Evolutionary conservation across 2,888 invertebrate genomes (phyloP), one percentile per base, ranked within the genome.

Genomic region (Philopedon plagiatum): DNA sequence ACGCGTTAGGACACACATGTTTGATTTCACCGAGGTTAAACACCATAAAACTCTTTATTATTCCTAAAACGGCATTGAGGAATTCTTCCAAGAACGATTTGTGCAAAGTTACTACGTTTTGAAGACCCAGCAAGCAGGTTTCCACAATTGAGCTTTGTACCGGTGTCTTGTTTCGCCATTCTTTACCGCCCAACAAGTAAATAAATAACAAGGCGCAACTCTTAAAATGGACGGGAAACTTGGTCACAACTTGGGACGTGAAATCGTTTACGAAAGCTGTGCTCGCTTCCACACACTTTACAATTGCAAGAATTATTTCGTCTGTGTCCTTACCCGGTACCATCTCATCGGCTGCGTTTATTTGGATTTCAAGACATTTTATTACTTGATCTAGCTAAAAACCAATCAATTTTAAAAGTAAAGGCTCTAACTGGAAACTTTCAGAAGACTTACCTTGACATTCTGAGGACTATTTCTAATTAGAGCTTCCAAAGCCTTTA

Each of bases 61-160:
- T 85, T 0, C 92, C 91, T 71, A 92, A 85, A 8, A 90, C 81
- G 75, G 89, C 87, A 26, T 89, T 88, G 5, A 86, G 74, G 60
- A 86, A 80, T 26, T 80, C 76, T 18, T 80, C 78, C 0, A 84
- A 79, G 75, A 83, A 86, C 1, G 81, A 79, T 3, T 79, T 71
- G 76, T 83, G 79, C 39, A 82, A 78, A 0, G 74, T 54, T 5
- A 84, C 75, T 9, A 88, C 81, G 76, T 84, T 84, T 76, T 85
- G 82, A 5, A 86, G 66, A 2, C 86, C 86, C 29, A 78, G 76
- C 19, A 86, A 71, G 67, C 84, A 84, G 8, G 82, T 79, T 80
- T 88, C 87, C 56, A 89, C 80, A 32, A 3, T 5, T 26, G 89
- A 89, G 79, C 86, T 87, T 80, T 87, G 86, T 44, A 87, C 79